Evolutionary conservation across 2,888 invertebrate species (phyloP), one percentile per base, ranked within the genome.

Genomic region (Dolichopus griseipennis): DNA sequence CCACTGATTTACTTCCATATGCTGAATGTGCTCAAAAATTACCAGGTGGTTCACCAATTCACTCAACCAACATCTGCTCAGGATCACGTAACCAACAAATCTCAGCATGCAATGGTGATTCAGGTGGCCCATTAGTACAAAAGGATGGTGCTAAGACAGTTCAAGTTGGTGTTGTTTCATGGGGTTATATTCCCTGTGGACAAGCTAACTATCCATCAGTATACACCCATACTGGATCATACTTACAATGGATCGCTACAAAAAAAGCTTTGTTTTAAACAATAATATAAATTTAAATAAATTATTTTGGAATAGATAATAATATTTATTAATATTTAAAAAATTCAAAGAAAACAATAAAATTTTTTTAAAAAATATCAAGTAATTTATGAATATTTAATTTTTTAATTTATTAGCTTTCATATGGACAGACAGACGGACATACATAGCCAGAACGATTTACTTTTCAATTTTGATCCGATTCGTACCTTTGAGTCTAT

Each of bases 161-260:
- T 34, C 74, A 71, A 69, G 72, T 83, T 37, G 85, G 84, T 68
- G 75, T 84, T 68, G 83, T 84, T 15, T 84, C 84, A 34, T 84
- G 84, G 84, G 84, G 83, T 21, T 74, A 76, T 52, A 78, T 78
- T 12, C 83, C 83, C 9, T 84, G 84, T 68, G 78, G 79, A 12
- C 69, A 65, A 41, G 74, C 73, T 18, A 74, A 72, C n/a, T 74
- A 76, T 27, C 84, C 83, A 1, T 81, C 83, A 0, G 82, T 83
- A 0, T 84, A 81, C 73, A 83, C 82, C 0, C 71, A 72, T 9
- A 76, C 78, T 0, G 74, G 76, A 0, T 72, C 76, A 0, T 79
- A 76, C 73, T 1, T 69, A 1, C 64, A 71, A 9, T 84, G 83
- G 82, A 74, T 79, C 61, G 2, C 10, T 0, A 21, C 72, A 0